Evolutionary conservation across 2,888 invertebrate species (phyloP).

Genomic region (Trichogramma evanescens): DNA sequence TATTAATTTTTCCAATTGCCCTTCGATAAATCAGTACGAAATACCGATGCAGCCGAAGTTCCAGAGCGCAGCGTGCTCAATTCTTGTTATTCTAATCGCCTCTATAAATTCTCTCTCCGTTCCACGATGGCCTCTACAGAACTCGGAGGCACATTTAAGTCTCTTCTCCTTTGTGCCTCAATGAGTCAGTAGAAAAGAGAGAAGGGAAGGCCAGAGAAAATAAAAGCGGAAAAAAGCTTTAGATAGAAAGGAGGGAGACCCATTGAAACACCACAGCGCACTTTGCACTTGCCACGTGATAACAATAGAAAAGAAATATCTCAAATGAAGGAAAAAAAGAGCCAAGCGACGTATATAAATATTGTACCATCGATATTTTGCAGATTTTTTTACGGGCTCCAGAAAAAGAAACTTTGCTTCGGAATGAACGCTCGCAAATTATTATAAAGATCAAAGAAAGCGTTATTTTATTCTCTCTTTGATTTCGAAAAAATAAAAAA

Average conservation of each 20-base stretch:
- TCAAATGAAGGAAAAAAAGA: too few species aligned
- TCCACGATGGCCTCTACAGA: neutral
- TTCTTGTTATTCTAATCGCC: constrained; percentile 18
- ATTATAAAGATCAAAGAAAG: too few species aligned
- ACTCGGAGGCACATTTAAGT: neutral
- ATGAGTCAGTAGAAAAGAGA: constrained; percentile 3
- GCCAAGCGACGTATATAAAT: too few species aligned
- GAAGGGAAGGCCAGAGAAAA: neutral
- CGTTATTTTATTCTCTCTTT: too few species aligned
- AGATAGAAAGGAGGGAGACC: too few species aligned
- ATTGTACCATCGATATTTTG: too few species aligned
- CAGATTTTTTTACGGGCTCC: too few species aligned
- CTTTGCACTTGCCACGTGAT: constrained; percentile 15
- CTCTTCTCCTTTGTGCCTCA: constrained; percentile 4
- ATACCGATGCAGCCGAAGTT: too few species aligned
- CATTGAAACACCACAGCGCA: neutral
- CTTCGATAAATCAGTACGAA: constrained; percentile 8
- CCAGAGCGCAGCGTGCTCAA: neutral
- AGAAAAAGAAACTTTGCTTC: too few species aligned
- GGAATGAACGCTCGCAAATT: too few species aligned
- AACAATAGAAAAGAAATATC: constrained; percentile 9
- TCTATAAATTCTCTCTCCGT: constrained; percentile 14
- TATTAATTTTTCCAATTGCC: too few species aligned
- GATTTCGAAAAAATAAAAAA: too few species aligned
- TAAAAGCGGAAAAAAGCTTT: neutral